Evolutionary conservation across 2,888 invertebrate genomes (phyloP).

Genomic region (Serrognathus titanus): DNA sequence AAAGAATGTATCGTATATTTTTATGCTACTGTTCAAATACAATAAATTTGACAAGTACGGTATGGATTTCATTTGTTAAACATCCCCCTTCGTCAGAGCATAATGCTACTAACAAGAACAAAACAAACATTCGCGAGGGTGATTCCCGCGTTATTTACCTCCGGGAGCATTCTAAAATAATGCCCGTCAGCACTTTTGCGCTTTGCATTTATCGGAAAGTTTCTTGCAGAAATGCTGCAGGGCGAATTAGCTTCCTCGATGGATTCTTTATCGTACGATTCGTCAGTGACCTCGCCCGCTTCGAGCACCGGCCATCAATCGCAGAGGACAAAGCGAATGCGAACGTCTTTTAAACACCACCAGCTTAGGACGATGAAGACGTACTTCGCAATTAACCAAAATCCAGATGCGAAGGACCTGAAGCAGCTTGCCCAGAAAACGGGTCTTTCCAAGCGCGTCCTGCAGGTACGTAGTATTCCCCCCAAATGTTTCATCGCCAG

Average conservation of each 20-base stretch:
- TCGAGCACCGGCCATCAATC: slow-evolving; percentile 56
- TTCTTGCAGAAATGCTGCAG: slow-evolving; percentile 64
- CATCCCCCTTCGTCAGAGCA: not conserved
- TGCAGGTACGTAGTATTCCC: slow-evolving; percentile 70
- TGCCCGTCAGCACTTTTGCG: too few relatives aligned
- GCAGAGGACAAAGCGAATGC: slow-evolving; percentile 89
- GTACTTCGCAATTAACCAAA: slow-evolving; percentile 98
- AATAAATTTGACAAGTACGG: slow-evolving; percentile 19
- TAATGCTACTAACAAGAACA: too few relatives aligned
- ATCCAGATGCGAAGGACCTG: slow-evolving; percentile 98
- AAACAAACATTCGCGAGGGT: too few relatives aligned
- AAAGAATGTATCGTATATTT: not conserved
- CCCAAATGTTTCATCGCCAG: not conserved
- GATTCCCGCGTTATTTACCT: too few relatives aligned
- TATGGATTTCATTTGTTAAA: slow-evolving; percentile 15
- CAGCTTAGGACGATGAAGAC: slow-evolving; percentile 98
- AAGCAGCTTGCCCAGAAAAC: slow-evolving; percentile 98
- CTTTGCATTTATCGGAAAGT: too few relatives aligned
- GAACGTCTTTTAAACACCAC: slow-evolving; percentile 99
- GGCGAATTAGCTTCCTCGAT: slow-evolving; percentile 72
- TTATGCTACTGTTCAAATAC: slow-evolving; percentile 19
- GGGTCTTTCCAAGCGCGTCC: slow-evolving; percentile 92
- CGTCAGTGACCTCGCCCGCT: slow-evolving; percentile 68
- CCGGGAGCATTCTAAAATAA: too few relatives aligned
- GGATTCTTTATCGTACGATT: slow-evolving; percentile 74